These are phyloP conservation scores for Yponomeuta malinellus DNA, from an alignment of 2,888 invertebrate species.

Conservation along the genomic window DNA sequence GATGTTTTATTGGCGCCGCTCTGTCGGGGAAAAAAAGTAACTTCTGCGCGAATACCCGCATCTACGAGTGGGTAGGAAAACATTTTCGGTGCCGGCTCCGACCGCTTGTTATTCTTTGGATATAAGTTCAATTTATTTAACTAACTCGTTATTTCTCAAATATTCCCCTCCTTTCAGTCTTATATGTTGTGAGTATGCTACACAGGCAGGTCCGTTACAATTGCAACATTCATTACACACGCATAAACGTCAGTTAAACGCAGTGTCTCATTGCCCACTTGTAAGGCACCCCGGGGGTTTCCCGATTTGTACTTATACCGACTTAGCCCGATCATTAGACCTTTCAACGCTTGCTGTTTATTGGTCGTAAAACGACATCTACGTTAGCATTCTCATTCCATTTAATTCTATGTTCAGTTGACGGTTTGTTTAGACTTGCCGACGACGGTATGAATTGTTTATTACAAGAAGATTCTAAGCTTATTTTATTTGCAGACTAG, in stretches of 20 bases:
- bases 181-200: too few relatives aligned
- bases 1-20: too few relatives aligned
- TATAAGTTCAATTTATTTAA: too few relatives aligned
- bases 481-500: neutral
- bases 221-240: neutral
- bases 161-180: too few relatives aligned
- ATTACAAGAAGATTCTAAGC: neutral
- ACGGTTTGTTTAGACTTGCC: neutral
- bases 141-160: too few relatives aligned
- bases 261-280: too few relatives aligned
- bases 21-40: too few relatives aligned
- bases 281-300: neutral
- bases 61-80: too few relatives aligned
- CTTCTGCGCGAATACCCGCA: too few relatives aligned
- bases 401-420: neutral
- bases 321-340: constrained; percentile 1
- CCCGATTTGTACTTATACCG: neutral
- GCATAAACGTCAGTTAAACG: neutral
- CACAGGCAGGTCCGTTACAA: too few relatives aligned
- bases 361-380: constrained; percentile 9
- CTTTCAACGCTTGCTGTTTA: constrained; percentile 15
- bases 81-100: too few relatives aligned
- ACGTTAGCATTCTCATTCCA: neutral
- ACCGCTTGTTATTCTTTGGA: too few relatives aligned
- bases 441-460: neutral